Conservation (phyloP, 1,140 invertebrate species). For the Eufriesea mexicana region DNA sequence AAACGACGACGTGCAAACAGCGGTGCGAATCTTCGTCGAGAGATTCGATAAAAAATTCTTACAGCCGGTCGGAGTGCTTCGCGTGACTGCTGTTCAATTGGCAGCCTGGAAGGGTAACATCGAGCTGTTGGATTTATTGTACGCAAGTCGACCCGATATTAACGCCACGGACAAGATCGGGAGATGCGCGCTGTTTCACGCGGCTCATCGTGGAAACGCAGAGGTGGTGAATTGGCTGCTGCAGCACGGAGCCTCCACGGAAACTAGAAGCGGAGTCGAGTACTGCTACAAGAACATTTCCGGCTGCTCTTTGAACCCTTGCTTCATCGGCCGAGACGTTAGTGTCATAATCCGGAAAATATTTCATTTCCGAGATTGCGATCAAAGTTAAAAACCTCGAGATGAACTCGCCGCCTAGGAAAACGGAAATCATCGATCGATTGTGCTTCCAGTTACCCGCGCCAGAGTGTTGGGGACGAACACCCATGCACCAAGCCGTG, state of each 20-base stretch:
- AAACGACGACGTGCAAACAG: background rate
- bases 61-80: conserved; percentile 20
- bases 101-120: conserved; percentile 60
- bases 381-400: too few species aligned
- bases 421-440: background rate
- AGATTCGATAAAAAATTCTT: conserved; percentile 9
- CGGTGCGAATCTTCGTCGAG: background rate
- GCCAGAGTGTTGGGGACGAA: conserved; percentile 68
- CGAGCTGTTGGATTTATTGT: conserved; percentile 50
- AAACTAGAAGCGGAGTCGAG: conserved; percentile 43
- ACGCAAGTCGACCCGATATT: conserved; percentile 48
- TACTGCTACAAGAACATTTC: conserved; percentile 37
- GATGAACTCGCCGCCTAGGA: too few species aligned
- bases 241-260: conserved; percentile 28
- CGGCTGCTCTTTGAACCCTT: background rate
- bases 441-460: conserved; percentile 46
- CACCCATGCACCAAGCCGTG: conserved; percentile 70
- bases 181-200: conserved; percentile 61
- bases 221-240: conserved; percentile 56
- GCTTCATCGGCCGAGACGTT: conserved; percentile 25
- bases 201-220: conserved; percentile 47
- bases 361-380: background rate
- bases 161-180: conserved; percentile 66
- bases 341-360: background rate
- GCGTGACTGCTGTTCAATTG: conserved; percentile 57